Conservation (phyloP, 2,888 invertebrate species). For the Cryptocephalus primarius region DNA sequence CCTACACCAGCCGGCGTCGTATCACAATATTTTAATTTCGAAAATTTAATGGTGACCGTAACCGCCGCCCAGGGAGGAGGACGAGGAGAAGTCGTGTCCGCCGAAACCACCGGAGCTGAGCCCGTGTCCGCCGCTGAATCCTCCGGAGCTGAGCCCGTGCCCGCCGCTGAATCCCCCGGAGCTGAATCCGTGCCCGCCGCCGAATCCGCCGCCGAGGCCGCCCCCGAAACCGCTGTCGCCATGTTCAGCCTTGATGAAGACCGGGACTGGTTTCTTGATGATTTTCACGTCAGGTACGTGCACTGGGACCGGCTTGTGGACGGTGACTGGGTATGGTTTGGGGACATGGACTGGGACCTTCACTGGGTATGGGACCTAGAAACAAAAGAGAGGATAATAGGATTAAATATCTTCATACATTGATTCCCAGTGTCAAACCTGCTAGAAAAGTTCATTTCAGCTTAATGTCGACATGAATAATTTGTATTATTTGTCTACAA, state of each 20-base stretch:
- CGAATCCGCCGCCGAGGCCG: slow-evolving; percentile 10
- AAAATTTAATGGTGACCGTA: slow-evolving; percentile 17
- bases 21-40: not conserved
- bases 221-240: slow-evolving; percentile 16
- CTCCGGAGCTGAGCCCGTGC: slow-evolving; percentile 10
- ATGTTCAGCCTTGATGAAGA: slow-evolving; percentile 28
- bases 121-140: slow-evolving; percentile 9
- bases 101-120: slow-evolving; percentile 13
- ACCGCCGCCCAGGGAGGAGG: slow-evolving; percentile 4
- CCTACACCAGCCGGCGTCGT: not conserved
- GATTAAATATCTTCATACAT: too few relatives aligned
- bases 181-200: slow-evolving; percentile 6
- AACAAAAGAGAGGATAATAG: too few relatives aligned
- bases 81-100: not conserved
- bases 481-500: too few relatives aligned
- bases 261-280: slow-evolving; percentile 42
- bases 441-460: too few relatives aligned
- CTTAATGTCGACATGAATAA: too few relatives aligned
- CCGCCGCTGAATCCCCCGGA: slow-evolving; percentile 6
- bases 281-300: slow-evolving; percentile 41
- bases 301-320: slow-evolving; percentile 35
- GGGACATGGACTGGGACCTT: slow-evolving; percentile 26
- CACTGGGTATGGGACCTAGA: slow-evolving; percentile 19
- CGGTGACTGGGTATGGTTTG: slow-evolving; percentile 31
- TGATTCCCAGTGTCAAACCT: too few relatives aligned